These are phyloP conservation scores for Brenthis ino DNA, from an alignment of 2,888 invertebrate genomes.

Conservation along the genomic window DNA sequence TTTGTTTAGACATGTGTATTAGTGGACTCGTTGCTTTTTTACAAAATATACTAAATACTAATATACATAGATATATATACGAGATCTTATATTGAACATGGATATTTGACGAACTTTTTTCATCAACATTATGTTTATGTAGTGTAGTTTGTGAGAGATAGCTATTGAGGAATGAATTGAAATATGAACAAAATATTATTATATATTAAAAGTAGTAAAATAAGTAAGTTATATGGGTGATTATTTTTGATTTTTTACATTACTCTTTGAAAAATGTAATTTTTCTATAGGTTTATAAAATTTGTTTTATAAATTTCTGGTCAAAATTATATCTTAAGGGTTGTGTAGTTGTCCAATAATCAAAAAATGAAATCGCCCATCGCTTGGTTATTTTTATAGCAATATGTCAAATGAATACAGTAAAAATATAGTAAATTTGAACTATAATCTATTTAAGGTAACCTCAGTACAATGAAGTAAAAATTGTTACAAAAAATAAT, in stretches of 20 bases:
- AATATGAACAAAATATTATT: not conserved
- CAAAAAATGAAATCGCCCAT: constrained; percentile 2
- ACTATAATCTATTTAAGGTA: not conserved
- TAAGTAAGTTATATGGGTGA: not conserved
- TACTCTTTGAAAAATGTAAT: not conserved
- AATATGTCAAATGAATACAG: constrained; percentile 6
- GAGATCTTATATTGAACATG: constrained; percentile 49
- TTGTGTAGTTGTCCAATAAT: not conserved
- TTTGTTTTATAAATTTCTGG: not conserved
- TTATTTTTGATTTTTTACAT: not conserved
- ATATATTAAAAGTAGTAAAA: not conserved
- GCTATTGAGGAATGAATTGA: constrained; percentile 2
- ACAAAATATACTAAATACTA: constrained; percentile 46
- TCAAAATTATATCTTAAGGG: not conserved
- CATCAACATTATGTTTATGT: constrained; percentile 44
- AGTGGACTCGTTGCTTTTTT: constrained; percentile 59
- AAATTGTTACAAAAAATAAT: constrained; percentile 36
- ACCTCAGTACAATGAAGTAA: constrained; percentile 20
- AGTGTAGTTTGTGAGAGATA: not conserved
- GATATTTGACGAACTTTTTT: constrained; percentile 50
- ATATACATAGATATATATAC: constrained; percentile 54
- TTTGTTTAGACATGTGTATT: constrained; percentile 52
- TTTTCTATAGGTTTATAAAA: no score
- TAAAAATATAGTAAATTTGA: constrained; percentile 17
- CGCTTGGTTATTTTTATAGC: constrained; percentile 1